phyloP scores from a whole-genome alignment of 2,113 vertebrate genomes.

The Tychaedon coryphoeus region DNA sequence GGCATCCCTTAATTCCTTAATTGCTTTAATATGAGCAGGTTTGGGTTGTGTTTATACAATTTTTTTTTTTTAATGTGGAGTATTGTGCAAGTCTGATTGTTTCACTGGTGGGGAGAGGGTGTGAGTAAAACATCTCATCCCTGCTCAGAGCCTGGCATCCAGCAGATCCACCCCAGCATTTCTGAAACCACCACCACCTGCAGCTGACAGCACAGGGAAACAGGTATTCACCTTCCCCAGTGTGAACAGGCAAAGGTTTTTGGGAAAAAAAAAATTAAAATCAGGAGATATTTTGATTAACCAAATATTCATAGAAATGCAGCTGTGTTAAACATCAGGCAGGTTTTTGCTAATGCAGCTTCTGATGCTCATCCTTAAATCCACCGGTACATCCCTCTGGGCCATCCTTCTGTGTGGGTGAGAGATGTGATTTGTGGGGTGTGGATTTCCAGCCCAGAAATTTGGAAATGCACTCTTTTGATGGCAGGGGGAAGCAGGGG shows the following conservation, averaged over 20 bases:
- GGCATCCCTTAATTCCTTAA: slow-evolving; percentile 29
- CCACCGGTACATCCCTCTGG: not conserved
- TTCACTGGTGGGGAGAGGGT: not conserved
- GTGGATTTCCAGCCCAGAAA: not conserved
- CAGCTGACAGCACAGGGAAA: not conserved
- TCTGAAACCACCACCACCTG: not conserved
- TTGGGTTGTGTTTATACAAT: not conserved
- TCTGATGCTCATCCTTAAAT: not conserved
- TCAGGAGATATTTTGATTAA: not conserved
- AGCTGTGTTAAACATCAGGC: not conserved
- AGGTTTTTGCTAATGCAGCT: not conserved
- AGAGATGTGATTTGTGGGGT: not conserved
- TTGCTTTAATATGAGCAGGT: not conserved
- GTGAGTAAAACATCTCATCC: not conserved
- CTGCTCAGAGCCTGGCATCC: not conserved
- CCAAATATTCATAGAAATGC: not conserved
- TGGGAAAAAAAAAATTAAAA: not conserved
- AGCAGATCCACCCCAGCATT: not conserved
- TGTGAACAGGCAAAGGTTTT: not conserved
- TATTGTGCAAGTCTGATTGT: not conserved
- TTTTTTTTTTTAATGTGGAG: accelerated
- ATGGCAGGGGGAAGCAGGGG: not conserved
- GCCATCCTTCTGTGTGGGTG: not conserved
- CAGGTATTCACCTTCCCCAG: not conserved
- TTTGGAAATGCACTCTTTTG: not conserved